These are phyloP conservation scores for Apamea crenata DNA, from an alignment of 2,888 invertebrate species.

Conservation along the genomic window DNA sequence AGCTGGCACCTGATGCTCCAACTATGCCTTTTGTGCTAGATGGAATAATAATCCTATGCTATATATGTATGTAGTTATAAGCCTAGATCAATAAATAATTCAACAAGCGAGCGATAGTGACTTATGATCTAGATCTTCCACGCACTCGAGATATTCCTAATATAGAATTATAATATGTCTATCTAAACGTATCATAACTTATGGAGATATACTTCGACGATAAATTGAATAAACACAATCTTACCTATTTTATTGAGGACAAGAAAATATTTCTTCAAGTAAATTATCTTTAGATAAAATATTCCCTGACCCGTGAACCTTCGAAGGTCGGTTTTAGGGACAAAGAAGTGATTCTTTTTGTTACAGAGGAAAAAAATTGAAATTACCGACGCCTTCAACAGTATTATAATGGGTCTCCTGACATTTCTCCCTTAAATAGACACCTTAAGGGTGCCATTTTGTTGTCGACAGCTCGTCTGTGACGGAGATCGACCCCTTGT, in stretches of 20 bases:
- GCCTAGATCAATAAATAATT: conserved; percentile 59
- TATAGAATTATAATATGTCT: conserved; percentile 43
- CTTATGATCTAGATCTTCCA: conserved; percentile 46
- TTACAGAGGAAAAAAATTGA: conserved; percentile 63
- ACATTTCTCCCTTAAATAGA: conserved; percentile 68
- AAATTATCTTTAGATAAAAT: conserved; percentile 74
- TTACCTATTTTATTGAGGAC: conserved; percentile 62
- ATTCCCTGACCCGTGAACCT: conserved; percentile 69
- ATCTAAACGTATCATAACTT: conserved; percentile 28
- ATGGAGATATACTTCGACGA: conserved; percentile 31
- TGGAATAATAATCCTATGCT: conserved; percentile 23
- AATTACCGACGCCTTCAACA: conserved; percentile 67
- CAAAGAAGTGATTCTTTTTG: conserved; percentile 71
- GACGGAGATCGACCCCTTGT: conserved; percentile 59
- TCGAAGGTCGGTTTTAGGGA: conserved; percentile 68
- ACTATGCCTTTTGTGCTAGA: conserved; percentile 1
- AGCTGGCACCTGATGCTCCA: conserved; percentile 27
- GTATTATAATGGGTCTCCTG: conserved; percentile 67
- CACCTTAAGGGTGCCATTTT: conserved; percentile 65
- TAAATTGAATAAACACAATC: conserved; percentile 68
- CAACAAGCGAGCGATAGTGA: conserved; percentile 35
- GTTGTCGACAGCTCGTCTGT: conserved; percentile 61
- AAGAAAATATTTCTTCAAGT: conserved; percentile 65
- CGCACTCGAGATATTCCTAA: conserved; percentile 51
- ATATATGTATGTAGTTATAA: conserved; percentile 13